Percentiles rank a stretch among this genome's conserved stretches.
Evolutionary conservation across 2,797 vertebrate species (phyloP).

Genomic region (Phalanger gymnotis): DNA sequence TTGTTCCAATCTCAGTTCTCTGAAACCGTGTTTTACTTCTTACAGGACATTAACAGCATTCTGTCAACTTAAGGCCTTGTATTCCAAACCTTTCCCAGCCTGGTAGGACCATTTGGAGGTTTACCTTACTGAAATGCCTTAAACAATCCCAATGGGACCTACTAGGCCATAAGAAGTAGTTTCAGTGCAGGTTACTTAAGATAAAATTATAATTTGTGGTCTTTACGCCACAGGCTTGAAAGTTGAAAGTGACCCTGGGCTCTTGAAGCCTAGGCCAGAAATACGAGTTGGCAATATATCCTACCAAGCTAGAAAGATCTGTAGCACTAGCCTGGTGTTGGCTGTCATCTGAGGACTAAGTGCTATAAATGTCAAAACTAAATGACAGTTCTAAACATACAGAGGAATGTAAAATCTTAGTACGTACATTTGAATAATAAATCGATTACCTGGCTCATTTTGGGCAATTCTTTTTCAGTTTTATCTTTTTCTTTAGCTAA

Average conservation of each 20-base stretch:
- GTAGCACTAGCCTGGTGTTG: neutral
- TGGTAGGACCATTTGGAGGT: neutral
- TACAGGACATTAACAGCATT: too few species aligned
- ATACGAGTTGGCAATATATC: neutral
- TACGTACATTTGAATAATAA: neutral
- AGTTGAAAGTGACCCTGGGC: neutral
- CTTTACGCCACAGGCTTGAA: neutral
- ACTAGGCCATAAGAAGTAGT: neutral
- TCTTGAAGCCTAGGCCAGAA: neutral
- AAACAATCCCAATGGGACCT: too few species aligned
- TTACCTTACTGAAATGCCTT: neutral
- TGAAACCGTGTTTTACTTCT: neutral
- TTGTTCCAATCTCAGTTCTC: neutral
- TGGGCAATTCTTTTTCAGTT: slow-evolving; percentile 90
- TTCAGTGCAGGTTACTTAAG: neutral
- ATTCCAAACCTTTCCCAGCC: neutral
- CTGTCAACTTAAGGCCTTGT: too few species aligned
- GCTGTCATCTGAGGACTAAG: neutral
- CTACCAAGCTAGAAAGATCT: neutral
- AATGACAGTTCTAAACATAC: neutral
- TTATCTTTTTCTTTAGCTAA: slow-evolving; percentile 92
- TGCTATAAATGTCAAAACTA: neutral
- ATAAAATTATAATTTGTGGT: neutral
- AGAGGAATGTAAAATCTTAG: neutral
- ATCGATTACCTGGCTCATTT: slow-evolving; percentile 94